phyloP scores from a whole-genome alignment of 2,888 invertebrate genomes.

The Neoascia interrupta region DNA sequence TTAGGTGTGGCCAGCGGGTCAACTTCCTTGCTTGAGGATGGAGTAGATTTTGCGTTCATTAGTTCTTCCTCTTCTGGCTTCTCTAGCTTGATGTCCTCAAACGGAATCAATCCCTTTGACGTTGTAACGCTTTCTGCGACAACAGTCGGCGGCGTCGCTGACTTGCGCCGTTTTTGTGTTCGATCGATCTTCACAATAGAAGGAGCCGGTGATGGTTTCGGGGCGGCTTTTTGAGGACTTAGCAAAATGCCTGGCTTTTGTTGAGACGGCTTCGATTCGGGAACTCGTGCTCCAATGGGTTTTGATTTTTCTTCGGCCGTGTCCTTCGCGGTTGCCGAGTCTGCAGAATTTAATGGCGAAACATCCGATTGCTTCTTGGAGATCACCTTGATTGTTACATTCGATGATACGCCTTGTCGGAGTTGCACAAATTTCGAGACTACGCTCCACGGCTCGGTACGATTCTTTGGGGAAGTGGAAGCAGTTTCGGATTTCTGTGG shows the following conservation, averaged over 20 bases:
- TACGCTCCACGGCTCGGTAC: slow-evolving; percentile 46
- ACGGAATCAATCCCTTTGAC: slow-evolving; percentile 60
- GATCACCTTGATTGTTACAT: slow-evolving; percentile 77
- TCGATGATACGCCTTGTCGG: slow-evolving; percentile 75
- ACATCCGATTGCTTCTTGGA: slow-evolving; percentile 52
- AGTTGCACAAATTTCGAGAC: slow-evolving; percentile 74
- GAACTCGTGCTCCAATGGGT: too few species aligned
- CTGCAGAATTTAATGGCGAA: not conserved
- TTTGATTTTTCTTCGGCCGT: slow-evolving; percentile 2
- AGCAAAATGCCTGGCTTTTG: too few species aligned
- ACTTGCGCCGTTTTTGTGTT: too few species aligned
- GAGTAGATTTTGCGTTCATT: not conserved
- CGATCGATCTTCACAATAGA: too few species aligned
- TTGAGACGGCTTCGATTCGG: too few species aligned
- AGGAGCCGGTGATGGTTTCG: not conserved
- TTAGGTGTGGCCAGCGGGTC: not conserved
- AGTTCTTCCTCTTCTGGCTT: slow-evolving; percentile 48
- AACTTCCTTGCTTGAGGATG: not conserved
- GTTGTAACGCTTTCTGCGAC: not conserved
- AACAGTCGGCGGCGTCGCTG: not conserved
- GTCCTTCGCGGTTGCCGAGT: not conserved
- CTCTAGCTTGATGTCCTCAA: slow-evolving; percentile 70
- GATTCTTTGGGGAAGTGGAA: not conserved
- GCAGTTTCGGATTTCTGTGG: not conserved
- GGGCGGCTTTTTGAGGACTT: not conserved